Conservation (phyloP, 2,888 invertebrate genomes). For the Cyclophora albipunctata region DNA sequence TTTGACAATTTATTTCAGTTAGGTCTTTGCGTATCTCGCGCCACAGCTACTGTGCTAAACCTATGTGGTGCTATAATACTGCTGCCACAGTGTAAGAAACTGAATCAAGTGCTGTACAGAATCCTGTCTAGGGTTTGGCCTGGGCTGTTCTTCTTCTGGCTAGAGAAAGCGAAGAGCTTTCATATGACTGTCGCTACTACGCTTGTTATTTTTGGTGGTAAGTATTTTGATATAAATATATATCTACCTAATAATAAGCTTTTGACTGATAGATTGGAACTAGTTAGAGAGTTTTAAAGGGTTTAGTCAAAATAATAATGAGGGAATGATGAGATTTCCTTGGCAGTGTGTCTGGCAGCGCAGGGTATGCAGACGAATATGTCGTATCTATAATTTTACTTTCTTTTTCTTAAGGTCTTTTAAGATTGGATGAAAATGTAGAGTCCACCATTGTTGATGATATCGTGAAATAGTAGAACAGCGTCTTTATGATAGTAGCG, state of each 20-base stretch:
- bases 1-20: conserved; percentile 44
- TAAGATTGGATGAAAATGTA: no score
- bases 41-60: conserved; percentile 69
- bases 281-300: neutral
- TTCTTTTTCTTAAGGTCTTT: no score
- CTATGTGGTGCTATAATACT: conserved; percentile 56
- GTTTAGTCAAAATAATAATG: neutral
- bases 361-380: no score
- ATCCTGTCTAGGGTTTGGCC: conserved; percentile 51
- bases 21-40: conserved; percentile 72
- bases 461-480: no score
- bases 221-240: conserved; percentile 20
- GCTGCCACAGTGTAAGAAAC: conserved; percentile 69
- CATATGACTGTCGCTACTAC: conserved; percentile 72
- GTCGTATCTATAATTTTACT: no score
- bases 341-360: no score
- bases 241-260: neutral
- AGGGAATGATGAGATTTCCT: no score
- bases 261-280: neutral
- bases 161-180: conserved; percentile 69
- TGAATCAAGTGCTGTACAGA: conserved; percentile 60
- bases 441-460: no score
- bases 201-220: conserved; percentile 65
- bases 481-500: no score
- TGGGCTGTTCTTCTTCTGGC: conserved; percentile 60